A percentile compares a stretch with the other conserved stretches of the same genome.
phyloP scores from a whole-genome alignment of 1,140 invertebrate genomes.

The Drosophila sp. region DNA sequence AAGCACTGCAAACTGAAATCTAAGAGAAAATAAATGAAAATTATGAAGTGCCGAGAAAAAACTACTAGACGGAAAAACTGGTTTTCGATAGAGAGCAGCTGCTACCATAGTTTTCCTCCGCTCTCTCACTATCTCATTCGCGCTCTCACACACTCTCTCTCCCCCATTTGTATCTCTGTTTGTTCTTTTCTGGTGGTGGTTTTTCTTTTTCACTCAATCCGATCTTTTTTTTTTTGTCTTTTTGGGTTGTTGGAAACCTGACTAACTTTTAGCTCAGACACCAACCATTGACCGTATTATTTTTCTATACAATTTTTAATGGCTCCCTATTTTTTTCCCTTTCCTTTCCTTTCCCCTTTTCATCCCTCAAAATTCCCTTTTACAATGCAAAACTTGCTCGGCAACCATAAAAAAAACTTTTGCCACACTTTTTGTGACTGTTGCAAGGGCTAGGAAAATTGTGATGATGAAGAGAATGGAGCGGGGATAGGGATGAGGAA shows the following conservation, averaged over 20 bases:
- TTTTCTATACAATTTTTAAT: slow-evolving; percentile 33
- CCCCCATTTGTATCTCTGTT: background rate
- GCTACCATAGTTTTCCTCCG: slow-evolving; percentile 12
- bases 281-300: slow-evolving; percentile 25
- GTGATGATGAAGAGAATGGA: too few species aligned
- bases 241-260: slow-evolving; percentile 40
- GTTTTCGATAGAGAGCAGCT: slow-evolving; percentile 40
- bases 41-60: slow-evolving; percentile 7
- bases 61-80: slow-evolving; percentile 13
- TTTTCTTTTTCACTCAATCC: slow-evolving; percentile 1
- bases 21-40: slow-evolving; percentile 26
- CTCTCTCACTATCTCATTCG: slow-evolving; percentile 4
- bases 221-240: slow-evolving; percentile 20
- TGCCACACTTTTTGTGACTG: slow-evolving; percentile 37
- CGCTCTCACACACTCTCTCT: background rate
- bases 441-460: slow-evolving; percentile 24
- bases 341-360: background rate
- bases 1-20: slow-evolving; percentile 31
- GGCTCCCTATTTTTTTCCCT: background rate
- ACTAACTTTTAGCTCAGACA: slow-evolving; percentile 23
- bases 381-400: slow-evolving; percentile 13
- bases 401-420: slow-evolving; percentile 58
- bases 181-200: slow-evolving; percentile 42
- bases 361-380: background rate
- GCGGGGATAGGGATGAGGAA: background rate